phyloP scores from a whole-genome alignment of 2,113 vertebrate genomes.

The Amia ocellicauda region DNA sequence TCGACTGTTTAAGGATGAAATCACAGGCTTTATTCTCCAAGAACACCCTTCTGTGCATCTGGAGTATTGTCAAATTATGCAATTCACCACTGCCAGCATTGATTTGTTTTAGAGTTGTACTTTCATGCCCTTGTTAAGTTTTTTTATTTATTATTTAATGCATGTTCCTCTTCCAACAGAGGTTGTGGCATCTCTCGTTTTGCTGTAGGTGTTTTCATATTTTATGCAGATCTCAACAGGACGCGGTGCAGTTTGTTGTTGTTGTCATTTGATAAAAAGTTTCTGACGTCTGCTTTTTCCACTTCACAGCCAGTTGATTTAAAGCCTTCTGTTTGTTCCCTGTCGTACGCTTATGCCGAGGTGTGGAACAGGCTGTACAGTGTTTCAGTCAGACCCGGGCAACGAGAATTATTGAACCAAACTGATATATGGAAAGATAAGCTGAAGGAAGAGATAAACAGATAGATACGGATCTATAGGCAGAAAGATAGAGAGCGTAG shows the following conservation, averaged over 20 bases:
- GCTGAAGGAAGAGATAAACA: conserved; percentile 23
- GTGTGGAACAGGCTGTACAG: conserved; percentile 1
- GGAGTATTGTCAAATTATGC: too few species aligned
- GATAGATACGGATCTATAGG: conserved; percentile 16
- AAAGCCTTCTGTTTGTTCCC: too few species aligned
- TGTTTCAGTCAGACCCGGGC: not conserved
- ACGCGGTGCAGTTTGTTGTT: too few species aligned
- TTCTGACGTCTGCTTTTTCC: not conserved
- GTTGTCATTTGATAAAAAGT: conserved; percentile 1
- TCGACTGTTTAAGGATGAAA: too few species aligned
- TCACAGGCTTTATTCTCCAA: too few species aligned
- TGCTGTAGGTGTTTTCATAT: too few species aligned
- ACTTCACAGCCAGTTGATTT: too few species aligned
- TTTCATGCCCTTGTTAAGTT: conserved; percentile 9
- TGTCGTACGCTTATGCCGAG: not conserved
- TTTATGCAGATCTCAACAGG: conserved; percentile 4
- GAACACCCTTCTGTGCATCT: too few species aligned
- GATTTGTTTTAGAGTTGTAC: conserved; percentile 11
- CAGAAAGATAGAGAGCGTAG: conserved; percentile 19
- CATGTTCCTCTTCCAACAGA: too few species aligned
- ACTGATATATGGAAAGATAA: conserved; percentile 12
- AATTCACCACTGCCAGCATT: not conserved
- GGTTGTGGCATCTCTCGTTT: too few species aligned
- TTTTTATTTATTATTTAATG: too few species aligned
- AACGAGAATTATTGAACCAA: conserved; percentile 15